Evolutionary conservation across 2,113 vertebrate species (phyloP).

Genomic region (Dunckerocampus dactyliophorus): DNA sequence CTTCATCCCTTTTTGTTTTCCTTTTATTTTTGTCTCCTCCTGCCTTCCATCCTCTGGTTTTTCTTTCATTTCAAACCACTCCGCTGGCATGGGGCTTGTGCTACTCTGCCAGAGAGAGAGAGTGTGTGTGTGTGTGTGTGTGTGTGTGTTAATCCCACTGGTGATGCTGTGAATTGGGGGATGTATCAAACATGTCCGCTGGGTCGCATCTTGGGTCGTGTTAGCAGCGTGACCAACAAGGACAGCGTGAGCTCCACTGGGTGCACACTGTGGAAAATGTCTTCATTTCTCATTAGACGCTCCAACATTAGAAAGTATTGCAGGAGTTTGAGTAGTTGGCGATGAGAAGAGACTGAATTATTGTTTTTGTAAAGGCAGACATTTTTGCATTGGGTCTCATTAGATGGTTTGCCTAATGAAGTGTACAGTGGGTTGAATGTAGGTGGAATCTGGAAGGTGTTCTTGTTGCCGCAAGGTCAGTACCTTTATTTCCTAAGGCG

Average conservation of each 20-base stretch:
- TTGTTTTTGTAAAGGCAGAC: too few species aligned
- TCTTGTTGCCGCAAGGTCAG: too few species aligned
- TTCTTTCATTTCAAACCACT: conserved; percentile 40
- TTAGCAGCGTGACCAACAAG: conserved; percentile 34
- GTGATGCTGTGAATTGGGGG: conserved; percentile 63
- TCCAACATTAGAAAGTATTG: too few species aligned
- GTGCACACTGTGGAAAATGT: conserved; percentile 12
- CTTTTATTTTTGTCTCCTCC: not conserved
- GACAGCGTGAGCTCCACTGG: conserved; percentile 10
- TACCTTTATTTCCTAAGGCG: too few species aligned
- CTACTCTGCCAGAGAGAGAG: conserved; percentile 18
- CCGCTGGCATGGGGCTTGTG: conserved; percentile 18
- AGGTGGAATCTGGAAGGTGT: too few species aligned
- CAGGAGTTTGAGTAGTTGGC: too few species aligned
- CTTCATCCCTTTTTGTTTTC: conserved; percentile 17
- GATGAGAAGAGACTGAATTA: too few species aligned
- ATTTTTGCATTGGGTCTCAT: too few species aligned
- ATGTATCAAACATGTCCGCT: conserved; percentile 51
- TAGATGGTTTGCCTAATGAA: too few species aligned
- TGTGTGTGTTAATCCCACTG: conserved; percentile 56
- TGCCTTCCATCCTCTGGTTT: conserved; percentile 21
- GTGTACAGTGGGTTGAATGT: too few species aligned
- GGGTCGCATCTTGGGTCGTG: conserved; percentile 41
- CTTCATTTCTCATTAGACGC: conserved; percentile 1
- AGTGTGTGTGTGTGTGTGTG: conserved; percentile 5